Percentiles rank a stretch among this genome's conserved stretches.
These are phyloP conservation scores for Lottia gigantea DNA, from an alignment of 2,888 invertebrate species.

Conservation along the genomic window DNA sequence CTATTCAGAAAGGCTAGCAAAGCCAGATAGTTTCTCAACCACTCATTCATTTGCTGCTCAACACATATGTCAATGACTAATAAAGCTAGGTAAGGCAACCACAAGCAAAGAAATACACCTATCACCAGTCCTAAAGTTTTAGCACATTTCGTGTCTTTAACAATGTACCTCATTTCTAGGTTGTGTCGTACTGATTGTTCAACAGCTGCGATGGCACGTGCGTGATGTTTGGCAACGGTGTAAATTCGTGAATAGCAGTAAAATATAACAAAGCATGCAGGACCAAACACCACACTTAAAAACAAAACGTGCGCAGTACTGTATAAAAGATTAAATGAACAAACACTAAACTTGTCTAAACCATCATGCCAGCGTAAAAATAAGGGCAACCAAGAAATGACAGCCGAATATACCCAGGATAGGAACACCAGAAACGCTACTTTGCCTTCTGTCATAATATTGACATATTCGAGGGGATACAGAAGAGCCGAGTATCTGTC, in stretches of 20 bases:
- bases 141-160: constrained; percentile 72
- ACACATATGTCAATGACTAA: constrained; percentile 50
- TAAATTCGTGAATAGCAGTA: constrained; percentile 76
- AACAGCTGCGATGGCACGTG: constrained; percentile 75
- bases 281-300: constrained; percentile 75
- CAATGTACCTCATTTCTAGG: constrained; percentile 44
- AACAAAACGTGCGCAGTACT: constrained; percentile 71
- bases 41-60: constrained; percentile 69
- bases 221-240: constrained; percentile 75
- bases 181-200: constrained; percentile 71
- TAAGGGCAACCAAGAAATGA: constrained; percentile 72
- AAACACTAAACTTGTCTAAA: constrained; percentile 24
- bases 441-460: constrained; percentile 75
- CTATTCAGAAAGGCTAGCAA: constrained; percentile 74
- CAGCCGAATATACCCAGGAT: constrained; percentile 74
- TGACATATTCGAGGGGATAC: constrained; percentile 74
- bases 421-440: constrained; percentile 73
- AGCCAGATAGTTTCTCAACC: constrained; percentile 73
- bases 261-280: constrained; percentile 73
- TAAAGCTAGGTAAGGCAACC: constrained; percentile 75
- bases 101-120: constrained; percentile 74
- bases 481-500: constrained; percentile 75
- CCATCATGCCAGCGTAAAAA: constrained; percentile 67
- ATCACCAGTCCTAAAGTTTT: constrained; percentile 76
- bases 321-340: constrained; percentile 67